Base-by-base conservation (phyloP, 1,140 invertebrate genomes). In the Octopus sinensis region DNA sequence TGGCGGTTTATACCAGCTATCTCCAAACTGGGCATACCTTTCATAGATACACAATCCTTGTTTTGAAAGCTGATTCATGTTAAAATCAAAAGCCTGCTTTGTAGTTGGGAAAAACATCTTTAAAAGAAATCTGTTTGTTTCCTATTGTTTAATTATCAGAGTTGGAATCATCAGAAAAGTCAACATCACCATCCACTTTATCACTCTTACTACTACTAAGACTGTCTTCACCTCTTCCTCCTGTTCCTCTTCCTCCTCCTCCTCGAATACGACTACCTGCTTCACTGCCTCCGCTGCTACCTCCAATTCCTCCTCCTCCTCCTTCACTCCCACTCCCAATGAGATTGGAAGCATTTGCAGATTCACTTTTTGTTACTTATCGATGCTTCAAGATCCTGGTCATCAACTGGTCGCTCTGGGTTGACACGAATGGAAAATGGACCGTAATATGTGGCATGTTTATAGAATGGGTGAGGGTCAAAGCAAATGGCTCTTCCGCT, bases 391-490 rank as follows among this genome's bases (percentile, higher is more conserved):
- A 17, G 7, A 17, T 85, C 84, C 78, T n/a, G 83, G 83, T 94
- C 94, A 87, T 95, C 95, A 86, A 94, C 91, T 87, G 94, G 91
- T 83, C 94, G 93, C 4, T 93, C 94, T 10, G 93, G 94, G 75
- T 93, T 91, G 4, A 94, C 93, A 76, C 95, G 91, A 4, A 95
- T 94, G 80, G 93, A 93, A 88, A 97, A 97, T 1, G 96, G 96
- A 91, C 95, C 96, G 83, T 93, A 95, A 87, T 95, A 94, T 4
- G 93, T 95, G 30, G 95, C 94, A 88, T 93, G 94, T 88, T 92
- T 6, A 96, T 93, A 4, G 95, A 94, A 90, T 96, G 94, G 86
- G 93, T 94, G 82, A 96, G 93, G 89, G 94, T 93, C 87, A 94
- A 95, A 6, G 93, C 92, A 88, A 94, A 92, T 56, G 94, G 91